Evolutionary conservation across 2,888 invertebrate genomes (phyloP).

Genomic region (Vanessa cardui): DNA sequence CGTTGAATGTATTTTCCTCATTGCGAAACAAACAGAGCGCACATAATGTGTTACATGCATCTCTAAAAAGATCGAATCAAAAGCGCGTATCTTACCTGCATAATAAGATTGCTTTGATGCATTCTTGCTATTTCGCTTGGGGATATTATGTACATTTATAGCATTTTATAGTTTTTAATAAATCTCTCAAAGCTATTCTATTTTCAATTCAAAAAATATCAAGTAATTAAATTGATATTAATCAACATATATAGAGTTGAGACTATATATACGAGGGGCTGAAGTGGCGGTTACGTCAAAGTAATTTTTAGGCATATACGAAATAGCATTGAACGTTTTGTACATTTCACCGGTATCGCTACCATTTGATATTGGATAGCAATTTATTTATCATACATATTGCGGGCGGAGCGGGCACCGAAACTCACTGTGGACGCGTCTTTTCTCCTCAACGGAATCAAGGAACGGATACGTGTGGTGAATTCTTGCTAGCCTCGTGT

Average conservation of each 20-base stretch:
- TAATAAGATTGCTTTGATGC: slow-evolving; percentile 17
- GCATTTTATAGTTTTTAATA: neutral
- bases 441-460: slow-evolving; percentile 75
- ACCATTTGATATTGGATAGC: slow-evolving; percentile 82
- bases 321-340: slow-evolving; percentile 74
- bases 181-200: neutral
- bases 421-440: slow-evolving; percentile 67
- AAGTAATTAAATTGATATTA: too few relatives aligned
- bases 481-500: slow-evolving; percentile 60
- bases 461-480: slow-evolving; percentile 75
- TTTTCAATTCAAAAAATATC: too few relatives aligned
- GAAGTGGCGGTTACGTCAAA: neutral
- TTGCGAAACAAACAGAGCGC: slow-evolving; percentile 29
- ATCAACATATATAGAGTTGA: too few relatives aligned
- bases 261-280: too few relatives aligned
- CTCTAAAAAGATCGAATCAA: slow-evolving; percentile 21
- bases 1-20: slow-evolving; percentile 15
- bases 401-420: slow-evolving; percentile 65
- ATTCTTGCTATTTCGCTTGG: slow-evolving; percentile 21
- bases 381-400: slow-evolving; percentile 84
- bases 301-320: slow-evolving; percentile 58
- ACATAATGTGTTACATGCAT: slow-evolving; percentile 31
- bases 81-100: slow-evolving; percentile 9
- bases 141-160: neutral
- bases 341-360: slow-evolving; percentile 78